Conservation (phyloP, 2,888 invertebrate species). For the Rhamnusium bicolor region DNA sequence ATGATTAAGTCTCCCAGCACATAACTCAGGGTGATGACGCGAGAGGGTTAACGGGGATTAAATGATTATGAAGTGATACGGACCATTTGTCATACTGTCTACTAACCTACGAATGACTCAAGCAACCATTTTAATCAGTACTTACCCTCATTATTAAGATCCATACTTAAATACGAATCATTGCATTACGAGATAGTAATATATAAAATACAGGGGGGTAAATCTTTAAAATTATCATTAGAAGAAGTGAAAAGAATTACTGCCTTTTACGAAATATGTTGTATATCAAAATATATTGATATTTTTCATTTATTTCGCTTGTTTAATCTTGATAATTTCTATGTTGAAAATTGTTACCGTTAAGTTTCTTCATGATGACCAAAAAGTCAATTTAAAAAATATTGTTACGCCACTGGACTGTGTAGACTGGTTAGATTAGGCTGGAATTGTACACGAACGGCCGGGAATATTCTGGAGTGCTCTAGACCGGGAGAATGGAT, state of each 20-base stretch:
- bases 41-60: conserved; percentile 71
- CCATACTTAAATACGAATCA: conserved; percentile 15
- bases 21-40: conserved; percentile 67
- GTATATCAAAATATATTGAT: too few species aligned
- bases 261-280: too few species aligned
- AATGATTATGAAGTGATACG: conserved; percentile 71
- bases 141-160: conserved; percentile 34
- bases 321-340: too few species aligned
- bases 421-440: too few species aligned
- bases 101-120: conserved; percentile 50
- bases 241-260: background rate
- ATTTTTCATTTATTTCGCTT: too few species aligned
- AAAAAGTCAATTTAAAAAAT: too few species aligned
- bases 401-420: too few species aligned
- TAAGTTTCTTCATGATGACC: too few species aligned
- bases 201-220: background rate
- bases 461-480: too few species aligned
- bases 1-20: conserved; percentile 57
- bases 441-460: too few species aligned
- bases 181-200: background rate
- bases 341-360: too few species aligned
- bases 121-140: conserved; percentile 43
- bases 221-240: background rate
- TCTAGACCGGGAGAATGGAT: too few species aligned
- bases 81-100: conserved; percentile 71